A percentile compares a stretch with the other conserved stretches of the same genome.
These are phyloP conservation scores for Fistularia commersonii DNA, from an alignment of 2,797 vertebrate species.

Conservation along the genomic window DNA sequence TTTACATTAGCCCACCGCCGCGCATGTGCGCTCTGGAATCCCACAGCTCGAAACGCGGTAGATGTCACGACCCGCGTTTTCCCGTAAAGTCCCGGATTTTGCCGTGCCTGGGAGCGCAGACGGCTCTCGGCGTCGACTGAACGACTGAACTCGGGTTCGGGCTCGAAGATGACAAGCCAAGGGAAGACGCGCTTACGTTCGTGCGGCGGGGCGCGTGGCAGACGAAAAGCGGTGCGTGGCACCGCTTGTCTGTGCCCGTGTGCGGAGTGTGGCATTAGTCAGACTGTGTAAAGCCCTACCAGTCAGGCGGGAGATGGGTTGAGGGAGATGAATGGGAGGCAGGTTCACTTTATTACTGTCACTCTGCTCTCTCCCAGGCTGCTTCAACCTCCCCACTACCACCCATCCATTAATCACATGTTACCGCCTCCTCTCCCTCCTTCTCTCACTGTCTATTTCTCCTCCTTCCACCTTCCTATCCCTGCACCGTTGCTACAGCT, in stretches of 20 bases:
- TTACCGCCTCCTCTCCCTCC: constrained; percentile 62
- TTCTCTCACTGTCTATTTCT: constrained; percentile 65
- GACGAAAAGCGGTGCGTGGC: constrained; percentile 61
- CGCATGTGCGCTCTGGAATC: constrained; percentile 12
- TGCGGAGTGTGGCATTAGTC: constrained; percentile 74
- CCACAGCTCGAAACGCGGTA: too few species aligned
- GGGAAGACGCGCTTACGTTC: constrained; percentile 53
- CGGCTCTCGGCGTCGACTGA: constrained; percentile 55
- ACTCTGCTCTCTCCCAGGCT: constrained; percentile 74
- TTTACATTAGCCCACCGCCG: constrained; percentile 36
- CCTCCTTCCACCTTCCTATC: constrained; percentile 58
- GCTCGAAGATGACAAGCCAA: constrained; percentile 30
- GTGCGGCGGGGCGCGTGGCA: constrained; percentile 33
- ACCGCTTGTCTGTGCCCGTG: constrained; percentile 61
- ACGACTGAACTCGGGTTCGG: constrained; percentile 49
- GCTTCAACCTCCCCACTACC: constrained; percentile 72
- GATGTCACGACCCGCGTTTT: too few species aligned
- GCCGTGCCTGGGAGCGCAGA: too few species aligned
- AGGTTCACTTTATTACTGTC: constrained; percentile 79
- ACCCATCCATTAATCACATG: constrained; percentile 73
- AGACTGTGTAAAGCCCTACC: constrained; percentile 69
- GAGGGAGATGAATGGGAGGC: constrained; percentile 77
- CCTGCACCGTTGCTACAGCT: constrained; percentile 47
- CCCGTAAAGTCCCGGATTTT: too few species aligned
- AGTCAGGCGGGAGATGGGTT: constrained; percentile 70